Percentiles rank a stretch among this genome's conserved stretches.
These are phyloP conservation scores for Aradus depressus DNA, from an alignment of 2,888 invertebrate species.

Conservation along the genomic window DNA sequence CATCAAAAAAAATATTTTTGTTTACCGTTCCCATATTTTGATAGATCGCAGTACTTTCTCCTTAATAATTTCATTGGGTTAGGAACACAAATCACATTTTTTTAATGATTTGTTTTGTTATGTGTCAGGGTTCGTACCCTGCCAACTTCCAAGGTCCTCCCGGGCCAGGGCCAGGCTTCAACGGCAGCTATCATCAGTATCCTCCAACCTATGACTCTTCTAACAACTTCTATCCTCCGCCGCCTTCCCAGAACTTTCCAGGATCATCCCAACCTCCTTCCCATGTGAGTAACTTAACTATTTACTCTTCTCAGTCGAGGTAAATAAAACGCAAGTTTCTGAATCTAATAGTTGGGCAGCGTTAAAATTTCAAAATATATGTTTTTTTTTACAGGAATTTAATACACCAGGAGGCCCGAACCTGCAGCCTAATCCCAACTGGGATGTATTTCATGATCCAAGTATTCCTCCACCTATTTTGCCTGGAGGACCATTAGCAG, in stretches of 20 bases:
- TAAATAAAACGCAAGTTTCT: background rate
- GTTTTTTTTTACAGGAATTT: conserved; percentile 8
- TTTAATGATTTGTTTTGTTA: background rate
- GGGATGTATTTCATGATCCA: conserved; percentile 14
- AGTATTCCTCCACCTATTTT: conserved; percentile 6
- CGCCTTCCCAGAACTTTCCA: conserved; percentile 7
- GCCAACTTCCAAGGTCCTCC: conserved; percentile 10
- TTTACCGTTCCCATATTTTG: no score
- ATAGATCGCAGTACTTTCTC: background rate
- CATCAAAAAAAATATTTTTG: background rate
- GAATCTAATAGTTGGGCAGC: background rate
- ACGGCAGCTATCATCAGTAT: conserved; percentile 3
- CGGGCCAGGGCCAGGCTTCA: no score
- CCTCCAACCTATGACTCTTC: conserved; percentile 6
- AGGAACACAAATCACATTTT: background rate
- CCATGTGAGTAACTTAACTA: background rate
- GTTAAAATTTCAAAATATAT: background rate
- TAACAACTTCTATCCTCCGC: conserved; percentile 8
- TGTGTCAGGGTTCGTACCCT: conserved; percentile 8
- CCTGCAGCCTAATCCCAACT: conserved; percentile 1
- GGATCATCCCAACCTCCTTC: conserved; percentile 5
- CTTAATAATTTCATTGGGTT: background rate
- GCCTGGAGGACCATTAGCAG: background rate
- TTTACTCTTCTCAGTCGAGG: background rate
- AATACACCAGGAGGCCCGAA: background rate